Percentiles rank a stretch among this genome's conserved stretches.
These are phyloP conservation scores for Xiphorhynchus erythropygius DNA, from an alignment of 2,797 vertebrate genomes.

Conservation along the genomic window DNA sequence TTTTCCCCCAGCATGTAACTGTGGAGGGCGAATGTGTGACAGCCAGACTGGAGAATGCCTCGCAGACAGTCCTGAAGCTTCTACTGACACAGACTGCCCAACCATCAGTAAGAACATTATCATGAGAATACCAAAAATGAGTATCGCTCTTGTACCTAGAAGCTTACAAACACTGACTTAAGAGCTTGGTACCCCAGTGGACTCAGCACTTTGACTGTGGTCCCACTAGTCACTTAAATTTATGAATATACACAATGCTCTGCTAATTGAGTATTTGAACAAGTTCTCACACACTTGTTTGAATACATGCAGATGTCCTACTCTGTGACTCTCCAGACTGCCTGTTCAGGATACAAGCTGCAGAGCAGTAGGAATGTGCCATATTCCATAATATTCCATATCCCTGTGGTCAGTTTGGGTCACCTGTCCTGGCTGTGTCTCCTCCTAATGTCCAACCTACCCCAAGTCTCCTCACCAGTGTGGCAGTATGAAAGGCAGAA, in stretches of 20 bases:
- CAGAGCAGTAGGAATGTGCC: background rate
- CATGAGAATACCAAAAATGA: background rate
- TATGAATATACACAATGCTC: background rate
- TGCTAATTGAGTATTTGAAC: background rate
- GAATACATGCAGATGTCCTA: background rate
- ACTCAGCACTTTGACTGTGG: background rate
- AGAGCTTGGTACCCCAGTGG: background rate
- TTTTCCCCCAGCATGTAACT: slow-evolving; percentile 84
- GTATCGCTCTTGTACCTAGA: slow-evolving; percentile 18
- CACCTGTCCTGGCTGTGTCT: background rate
- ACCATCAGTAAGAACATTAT: slow-evolving; percentile 77
- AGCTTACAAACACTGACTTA: background rate
- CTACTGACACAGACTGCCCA: slow-evolving; percentile 84
- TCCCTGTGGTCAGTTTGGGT: background rate
- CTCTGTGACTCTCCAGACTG: background rate
- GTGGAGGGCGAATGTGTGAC: slow-evolving; percentile 89
- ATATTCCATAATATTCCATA: background rate
- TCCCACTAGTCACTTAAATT: background rate
- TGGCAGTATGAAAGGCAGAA: background rate
- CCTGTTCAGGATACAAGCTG: background rate
- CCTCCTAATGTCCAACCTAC: background rate
- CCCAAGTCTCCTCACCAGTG: background rate
- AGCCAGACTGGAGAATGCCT: slow-evolving; percentile 90
- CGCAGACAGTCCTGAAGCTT: slow-evolving; percentile 76
- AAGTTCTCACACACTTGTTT: background rate